Conservation (phyloP, 1,140 invertebrate genomes). For the Achatina immaculata region DNA sequence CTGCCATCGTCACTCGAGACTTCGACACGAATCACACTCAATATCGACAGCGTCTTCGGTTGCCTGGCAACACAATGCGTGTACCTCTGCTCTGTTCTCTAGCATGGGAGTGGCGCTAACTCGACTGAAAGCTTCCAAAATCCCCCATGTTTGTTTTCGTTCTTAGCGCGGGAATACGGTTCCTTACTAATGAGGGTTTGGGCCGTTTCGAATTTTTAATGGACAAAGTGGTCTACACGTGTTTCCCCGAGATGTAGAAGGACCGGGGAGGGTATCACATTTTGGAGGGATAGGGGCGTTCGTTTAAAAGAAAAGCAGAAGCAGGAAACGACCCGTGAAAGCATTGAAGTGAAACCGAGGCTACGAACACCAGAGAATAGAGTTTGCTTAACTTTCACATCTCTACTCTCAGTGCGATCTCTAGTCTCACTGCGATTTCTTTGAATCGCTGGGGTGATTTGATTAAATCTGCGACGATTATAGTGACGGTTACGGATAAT, state of each 20-base stretch:
- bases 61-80: constrained; percentile 13
- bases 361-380: too few relatives aligned
- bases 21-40: background rate
- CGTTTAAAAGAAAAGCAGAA: background rate
- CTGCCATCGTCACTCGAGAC: background rate
- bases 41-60: background rate
- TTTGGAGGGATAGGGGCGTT: too few relatives aligned
- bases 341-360: background rate
- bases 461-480: too few relatives aligned
- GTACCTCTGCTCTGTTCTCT: background rate
- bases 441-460: too few relatives aligned
- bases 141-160: constrained; percentile 18
- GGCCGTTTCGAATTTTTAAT: constrained; percentile 12
- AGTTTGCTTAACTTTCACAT: too few relatives aligned
- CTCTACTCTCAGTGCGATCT: too few relatives aligned
- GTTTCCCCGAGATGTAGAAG: background rate
- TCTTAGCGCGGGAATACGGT: constrained; percentile 6
- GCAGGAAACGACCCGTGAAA: background rate
- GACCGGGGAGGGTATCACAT: background rate
- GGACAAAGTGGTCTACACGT: background rate
- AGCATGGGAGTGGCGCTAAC: background rate
- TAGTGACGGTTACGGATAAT: too few relatives aligned
- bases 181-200: constrained; percentile 18
- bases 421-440: too few relatives aligned
- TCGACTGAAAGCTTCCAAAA: constrained; percentile 5